phyloP scores from a whole-genome alignment of 1,140 invertebrate genomes.

The Cherax quadricarinatus region DNA sequence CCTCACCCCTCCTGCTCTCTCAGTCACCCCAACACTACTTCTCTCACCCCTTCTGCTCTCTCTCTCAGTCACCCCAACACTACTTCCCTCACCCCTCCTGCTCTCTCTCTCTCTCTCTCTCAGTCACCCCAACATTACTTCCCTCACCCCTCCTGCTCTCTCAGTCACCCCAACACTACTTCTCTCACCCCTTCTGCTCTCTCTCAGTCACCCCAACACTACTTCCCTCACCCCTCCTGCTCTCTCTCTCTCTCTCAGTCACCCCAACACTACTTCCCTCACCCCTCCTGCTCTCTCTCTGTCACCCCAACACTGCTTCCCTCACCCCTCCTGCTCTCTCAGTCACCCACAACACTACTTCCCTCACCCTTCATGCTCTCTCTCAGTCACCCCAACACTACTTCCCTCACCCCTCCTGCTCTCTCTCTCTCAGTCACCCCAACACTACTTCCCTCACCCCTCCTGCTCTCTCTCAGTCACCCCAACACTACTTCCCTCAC shows the following conservation, averaged over 20 bases:
- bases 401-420: neutral
- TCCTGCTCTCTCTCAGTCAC: no score
- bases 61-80: neutral
- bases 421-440: conserved; percentile 16
- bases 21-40: neutral
- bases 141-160: neutral
- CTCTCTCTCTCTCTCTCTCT: neutral
- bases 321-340: neutral
- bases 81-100: neutral
- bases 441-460: neutral
- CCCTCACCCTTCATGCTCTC: neutral
- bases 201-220: neutral
- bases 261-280: neutral
- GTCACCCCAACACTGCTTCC: no score
- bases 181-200: neutral
- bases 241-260: neutral
- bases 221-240: neutral
- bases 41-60: neutral
- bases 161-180: no score
- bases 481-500: no score
- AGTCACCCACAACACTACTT: neutral
- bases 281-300: neutral
- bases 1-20: no score
- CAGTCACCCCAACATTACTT: neutral
- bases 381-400: neutral